Base-by-base conservation (phyloP, 2,113 vertebrate species). In the Baryphthengus martii region DNA sequence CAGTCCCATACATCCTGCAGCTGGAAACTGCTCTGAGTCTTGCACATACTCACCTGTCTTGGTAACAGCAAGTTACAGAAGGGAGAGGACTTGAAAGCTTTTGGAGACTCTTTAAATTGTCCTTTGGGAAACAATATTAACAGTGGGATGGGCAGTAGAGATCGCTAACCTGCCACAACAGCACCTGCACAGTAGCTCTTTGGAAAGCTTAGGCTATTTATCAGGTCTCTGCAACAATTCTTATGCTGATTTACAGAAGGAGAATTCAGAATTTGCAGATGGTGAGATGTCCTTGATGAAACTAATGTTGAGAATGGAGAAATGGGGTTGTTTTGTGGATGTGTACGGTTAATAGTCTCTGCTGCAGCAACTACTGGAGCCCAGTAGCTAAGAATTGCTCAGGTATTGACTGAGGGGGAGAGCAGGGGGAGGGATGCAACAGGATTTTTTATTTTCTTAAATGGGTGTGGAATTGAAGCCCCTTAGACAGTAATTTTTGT, bases 41-140 rank as follows among this genome's bases (percentile, higher is more conserved):
- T 62, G 63, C 39, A 39, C 0, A 0, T 33, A 4, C 37, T 70
- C 4, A 2, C 53, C 20, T 59, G 11, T 63, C 53, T 40, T 9
- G 3, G 16, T 10, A 52, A 21, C 47, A 72, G 39, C 17, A 45
- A 71, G 15, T 7, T 7, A 24, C 14, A 11, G 55, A 50, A 68
- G 42, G 42, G 4, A 50, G 66, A 73, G 11, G 15, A 7, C 25
- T 25, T 8, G 35, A 52, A 44, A 61, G 11, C 14, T 85, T 74
- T 53, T 1, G 7, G 25, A 44, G 66, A 28, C 8, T 5, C 10
- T 74, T 58, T 44, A 53, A 31, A 9, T 28, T 42, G 11, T 63
- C 65, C 28, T 55, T 62, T 45, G 62, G 52, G 39, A 61, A 47
- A 17, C 17, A 26, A 19, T 17, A 15, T 11, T 28, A 44, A 20